These are phyloP conservation scores for Ceyx melanurus DNA, from an alignment of 2,113 vertebrate species.

Conservation along the genomic window DNA sequence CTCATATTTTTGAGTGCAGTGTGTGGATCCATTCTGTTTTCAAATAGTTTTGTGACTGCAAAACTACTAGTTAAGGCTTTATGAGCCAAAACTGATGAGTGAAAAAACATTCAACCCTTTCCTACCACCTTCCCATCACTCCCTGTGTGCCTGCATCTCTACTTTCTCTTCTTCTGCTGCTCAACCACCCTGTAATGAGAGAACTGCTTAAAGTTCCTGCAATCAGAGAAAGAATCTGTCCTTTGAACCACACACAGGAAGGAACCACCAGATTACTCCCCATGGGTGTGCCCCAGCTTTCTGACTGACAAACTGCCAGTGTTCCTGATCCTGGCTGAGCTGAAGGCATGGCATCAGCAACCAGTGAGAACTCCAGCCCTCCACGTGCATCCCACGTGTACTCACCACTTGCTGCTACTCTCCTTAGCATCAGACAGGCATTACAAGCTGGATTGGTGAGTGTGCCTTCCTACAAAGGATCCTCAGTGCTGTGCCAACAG, in stretches of 20 bases:
- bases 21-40: neutral
- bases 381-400: neutral
- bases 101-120: neutral
- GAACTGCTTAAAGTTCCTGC: neutral
- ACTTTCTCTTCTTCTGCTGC: neutral
- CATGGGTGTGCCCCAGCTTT: neutral
- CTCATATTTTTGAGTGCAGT: neutral
- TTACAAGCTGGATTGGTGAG: neutral
- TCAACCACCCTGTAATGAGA: neutral
- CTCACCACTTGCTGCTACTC: neutral
- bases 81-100: neutral
- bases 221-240: neutral
- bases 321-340: neutral
- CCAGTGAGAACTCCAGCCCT: neutral
- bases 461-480: neutral
- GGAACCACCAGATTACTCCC: neutral
- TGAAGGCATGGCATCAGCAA: slow-evolving; percentile 45
- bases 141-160: neutral
- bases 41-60: neutral
- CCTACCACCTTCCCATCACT: neutral
- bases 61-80: neutral
- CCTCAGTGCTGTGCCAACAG: neutral
- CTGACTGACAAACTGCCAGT: neutral
- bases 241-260: neutral
- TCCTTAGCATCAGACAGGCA: neutral